Base-by-base conservation (phyloP, 2,888 invertebrate genomes). In the Synergus laeviventris region DNA sequence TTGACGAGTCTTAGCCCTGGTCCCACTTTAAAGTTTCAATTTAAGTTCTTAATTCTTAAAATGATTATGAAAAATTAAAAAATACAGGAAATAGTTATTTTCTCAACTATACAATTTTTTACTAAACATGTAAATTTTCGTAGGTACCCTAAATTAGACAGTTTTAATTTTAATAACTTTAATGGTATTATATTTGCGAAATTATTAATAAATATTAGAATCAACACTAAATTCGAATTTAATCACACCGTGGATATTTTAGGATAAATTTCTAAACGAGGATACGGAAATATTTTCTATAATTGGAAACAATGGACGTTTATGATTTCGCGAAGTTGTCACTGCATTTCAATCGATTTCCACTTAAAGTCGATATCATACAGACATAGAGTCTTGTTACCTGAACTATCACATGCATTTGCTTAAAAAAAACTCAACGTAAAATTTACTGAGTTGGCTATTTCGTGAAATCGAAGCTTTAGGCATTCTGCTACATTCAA, bases 321-420 rank as follows among this genome's bases (percentile, higher is more conserved):
- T 74, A 62, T 75, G 75, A 81, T 82, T 85, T 84, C 80, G 79
- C 81, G 77, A 79, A 79, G 74, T 74, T 77, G 80, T 54, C 54
- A 54, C 54, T 74, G 56, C 39, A 60, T 74, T 56, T 74, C 36
- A 81, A 85, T 85, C 85, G 85, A 85, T 85, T 84, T 83, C 82
- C 81, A 84, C 84, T 82, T 79, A 79, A 81, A 84, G 79, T 84
- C 39, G 59, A 36, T 82, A 77, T 83, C 81, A 84, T 84, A 85
- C 85, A 84, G 73, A 11, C 74, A 56, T 42, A 83, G 83, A 74
- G 64, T 84, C 84, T 76, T 79, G 77, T 85, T 85, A 85, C 84
- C 79, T 73, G 84, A 73, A 83, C 9, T 49, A n/a, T 70, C 42
- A 42, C 14, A 24, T 24, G 12, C 81, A 82, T 81, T 84, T 81